Evolutionary conservation across 2,888 invertebrate genomes (phyloP), one percentile per base, ranked within the genome.

Genomic region (Shargacucullia verbasci): DNA sequence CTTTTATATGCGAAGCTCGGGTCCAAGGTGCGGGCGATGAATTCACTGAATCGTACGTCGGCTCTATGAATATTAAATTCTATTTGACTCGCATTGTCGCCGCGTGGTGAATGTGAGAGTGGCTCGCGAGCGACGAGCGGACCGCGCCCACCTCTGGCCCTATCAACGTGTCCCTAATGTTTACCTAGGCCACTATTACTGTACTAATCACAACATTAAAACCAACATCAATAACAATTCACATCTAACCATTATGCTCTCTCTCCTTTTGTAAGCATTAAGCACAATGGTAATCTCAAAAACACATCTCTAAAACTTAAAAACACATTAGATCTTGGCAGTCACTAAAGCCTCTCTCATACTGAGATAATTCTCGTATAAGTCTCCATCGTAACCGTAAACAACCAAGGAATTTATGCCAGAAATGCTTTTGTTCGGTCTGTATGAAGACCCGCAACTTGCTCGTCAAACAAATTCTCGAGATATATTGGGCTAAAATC

Each of bases 31-130:
- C 88, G 90, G 88, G 82, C 90, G 85, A 90, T 90, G 92, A 89
- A 90, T 92, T 94, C 92, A 91, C 86, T 91, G 92, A 93, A 92
- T 92, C 89, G 91, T 89, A 91, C 87, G 90, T 87, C 87, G 86
- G 83, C 88, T 90, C 92, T 91, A 92, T 93, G 92, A 92, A 93
- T 93, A 92, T 92, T 92, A 92, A 92, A 92, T 91, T 91, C 85
- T 90, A 93, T 93, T 92, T 90, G 89, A 87, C 85, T 84, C 86
- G 86, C 83, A 91, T 91, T 92, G 91, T 91, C 87, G 86, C 79
- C 83, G 87, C 87, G 86, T 79, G 80, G 85, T 86, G 88, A 89
- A 88, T 90, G 87, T 88, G 78, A 83, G 87, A 87, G 84, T 85
- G 77, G 62, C 57, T 63, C 53, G 69, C 71, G 81, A 73, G 76